These are phyloP conservation scores for Anagyrus pseudococci DNA, from an alignment of 2,888 invertebrate species.

Conservation along the genomic window DNA sequence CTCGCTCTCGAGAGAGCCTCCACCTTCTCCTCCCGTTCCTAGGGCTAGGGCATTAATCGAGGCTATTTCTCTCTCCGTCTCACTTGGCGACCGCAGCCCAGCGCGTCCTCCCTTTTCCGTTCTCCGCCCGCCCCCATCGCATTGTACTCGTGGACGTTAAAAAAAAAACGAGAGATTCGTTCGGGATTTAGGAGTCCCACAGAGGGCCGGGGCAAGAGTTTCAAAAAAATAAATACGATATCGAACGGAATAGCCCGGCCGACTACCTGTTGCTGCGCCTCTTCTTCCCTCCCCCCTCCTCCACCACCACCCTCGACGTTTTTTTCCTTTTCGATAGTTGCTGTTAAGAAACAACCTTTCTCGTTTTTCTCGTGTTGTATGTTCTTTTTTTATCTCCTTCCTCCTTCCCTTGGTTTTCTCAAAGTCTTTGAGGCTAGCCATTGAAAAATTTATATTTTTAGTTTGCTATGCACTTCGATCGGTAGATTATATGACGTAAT, in stretches of 20 bases:
- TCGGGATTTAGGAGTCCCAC: not conserved
- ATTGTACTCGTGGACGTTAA: not conserved
- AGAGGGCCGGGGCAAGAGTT: not conserved
- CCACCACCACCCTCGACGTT: not conserved
- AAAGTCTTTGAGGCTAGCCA: too few species aligned
- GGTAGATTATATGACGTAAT: too few species aligned
- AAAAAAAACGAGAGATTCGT: not conserved
- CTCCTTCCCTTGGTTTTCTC: too few species aligned
- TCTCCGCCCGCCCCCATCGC: not conserved
- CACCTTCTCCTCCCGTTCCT: slow-evolving; percentile 21
- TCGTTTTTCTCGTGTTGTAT: not conserved
- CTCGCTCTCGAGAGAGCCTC: too few species aligned
- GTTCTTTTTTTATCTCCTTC: not conserved
- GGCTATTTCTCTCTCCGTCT: not conserved
- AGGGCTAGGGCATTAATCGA: not conserved
- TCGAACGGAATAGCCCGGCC: not conserved
- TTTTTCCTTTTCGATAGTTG: not conserved
- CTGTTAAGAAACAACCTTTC: slow-evolving; percentile 14
- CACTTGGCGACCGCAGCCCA: not conserved
- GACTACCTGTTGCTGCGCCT: slow-evolving; percentile 4
- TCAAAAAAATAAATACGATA: not conserved
- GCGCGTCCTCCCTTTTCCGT: not conserved
- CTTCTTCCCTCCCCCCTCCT: not conserved
- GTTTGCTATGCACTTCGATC: too few species aligned
- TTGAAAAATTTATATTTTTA: too few species aligned